A percentile compares a stretch with the other conserved stretches of the same genome.
Conservation (phyloP, 2,797 vertebrate species). For the Sebastes nivosus region DNA sequence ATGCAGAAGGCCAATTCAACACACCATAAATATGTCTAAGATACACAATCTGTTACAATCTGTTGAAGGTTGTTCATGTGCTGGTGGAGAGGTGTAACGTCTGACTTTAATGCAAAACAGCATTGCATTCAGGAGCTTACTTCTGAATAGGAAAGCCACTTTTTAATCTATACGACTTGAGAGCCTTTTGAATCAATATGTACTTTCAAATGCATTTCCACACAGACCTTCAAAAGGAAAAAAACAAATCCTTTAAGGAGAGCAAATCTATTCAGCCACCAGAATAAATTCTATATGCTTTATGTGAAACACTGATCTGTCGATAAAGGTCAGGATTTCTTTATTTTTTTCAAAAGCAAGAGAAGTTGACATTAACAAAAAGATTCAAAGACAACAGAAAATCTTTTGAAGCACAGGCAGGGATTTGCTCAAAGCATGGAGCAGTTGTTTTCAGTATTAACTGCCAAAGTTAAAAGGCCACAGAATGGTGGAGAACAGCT, state of each 20-base stretch:
- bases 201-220: background rate
- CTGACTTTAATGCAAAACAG: background rate
- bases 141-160: background rate
- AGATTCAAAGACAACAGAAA: slow-evolving; percentile 5
- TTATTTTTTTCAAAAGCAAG: background rate
- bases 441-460: slow-evolving; percentile 25
- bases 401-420: background rate
- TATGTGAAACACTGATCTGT: background rate
- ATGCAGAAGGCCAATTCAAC: background rate
- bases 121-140: background rate
- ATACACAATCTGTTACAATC: background rate
- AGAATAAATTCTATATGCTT: background rate
- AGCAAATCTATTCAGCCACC: background rate
- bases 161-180: background rate
- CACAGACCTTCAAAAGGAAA: background rate
- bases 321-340: slow-evolving; percentile 2
- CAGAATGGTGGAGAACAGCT: background rate
- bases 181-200: background rate
- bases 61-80: background rate
- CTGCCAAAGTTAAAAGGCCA: slow-evolving; percentile 37
- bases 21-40: background rate
- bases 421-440: background rate
- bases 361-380: slow-evolving; percentile 22
- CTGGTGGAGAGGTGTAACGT: background rate
- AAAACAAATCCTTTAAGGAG: background rate